These are phyloP conservation scores for Scaptomyza parva DNA, from an alignment of 2,888 invertebrate genomes.

Conservation along the genomic window DNA sequence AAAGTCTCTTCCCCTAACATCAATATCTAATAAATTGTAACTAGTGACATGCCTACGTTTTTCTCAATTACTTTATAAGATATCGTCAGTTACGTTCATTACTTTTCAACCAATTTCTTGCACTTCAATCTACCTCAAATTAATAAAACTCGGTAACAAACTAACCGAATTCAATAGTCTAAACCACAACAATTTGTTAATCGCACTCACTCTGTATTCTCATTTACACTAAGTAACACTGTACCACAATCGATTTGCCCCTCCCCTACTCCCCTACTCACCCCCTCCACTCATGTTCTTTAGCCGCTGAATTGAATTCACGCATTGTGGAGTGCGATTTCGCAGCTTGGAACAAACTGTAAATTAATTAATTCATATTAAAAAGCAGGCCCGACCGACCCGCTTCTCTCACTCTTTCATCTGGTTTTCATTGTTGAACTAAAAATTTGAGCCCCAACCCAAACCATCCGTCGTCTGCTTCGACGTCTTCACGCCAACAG, in stretches of 20 bases:
- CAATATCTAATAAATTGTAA: too few species aligned
- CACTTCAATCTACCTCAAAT: too few species aligned
- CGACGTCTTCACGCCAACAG: conserved; percentile 54
- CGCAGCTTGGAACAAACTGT: conserved; percentile 36
- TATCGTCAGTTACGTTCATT: too few species aligned
- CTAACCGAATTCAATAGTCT: too few species aligned
- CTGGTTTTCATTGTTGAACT: conserved; percentile 46
- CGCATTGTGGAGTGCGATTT: conserved; percentile 59
- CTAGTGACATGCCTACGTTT: too few species aligned
- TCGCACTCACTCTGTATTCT: not conserved
- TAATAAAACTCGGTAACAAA: too few species aligned
- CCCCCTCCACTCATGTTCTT: too few species aligned
- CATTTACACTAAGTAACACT: not conserved
- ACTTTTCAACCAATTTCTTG: too few species aligned
- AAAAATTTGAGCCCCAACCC: conserved; percentile 58
- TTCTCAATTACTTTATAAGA: too few species aligned
- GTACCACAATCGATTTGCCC: not conserved
- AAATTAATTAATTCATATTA: conserved; percentile 74
- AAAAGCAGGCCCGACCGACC: conserved; percentile 36
- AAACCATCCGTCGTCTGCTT: conserved; percentile 54
- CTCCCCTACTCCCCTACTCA: too few species aligned
- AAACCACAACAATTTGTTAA: not conserved
- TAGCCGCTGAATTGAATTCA: conserved; percentile 48
- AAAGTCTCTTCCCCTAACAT: too few species aligned
- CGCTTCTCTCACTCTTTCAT: not conserved